Base-by-base conservation (phyloP, 2,888 invertebrate species). In the Bimastos eiseni region DNA sequence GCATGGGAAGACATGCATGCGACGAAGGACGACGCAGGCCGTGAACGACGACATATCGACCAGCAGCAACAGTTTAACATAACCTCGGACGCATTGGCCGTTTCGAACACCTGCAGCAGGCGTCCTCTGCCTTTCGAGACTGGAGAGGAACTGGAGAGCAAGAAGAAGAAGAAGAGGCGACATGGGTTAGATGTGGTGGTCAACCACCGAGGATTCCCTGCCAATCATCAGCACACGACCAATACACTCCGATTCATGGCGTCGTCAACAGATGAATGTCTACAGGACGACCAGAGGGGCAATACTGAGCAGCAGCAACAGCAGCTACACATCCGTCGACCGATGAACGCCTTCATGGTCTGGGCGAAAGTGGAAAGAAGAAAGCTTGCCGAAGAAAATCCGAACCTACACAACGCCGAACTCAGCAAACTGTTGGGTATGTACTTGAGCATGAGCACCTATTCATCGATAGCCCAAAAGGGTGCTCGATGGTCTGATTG, bases 321-420 rank as follows among this genome's bases (percentile, higher is more conserved):
- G 33, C 86, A 86, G 86, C 37, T 24, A 0, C 86, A 86, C 86
- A 86, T 86, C 36, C 86, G 86, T 36, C 36, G 86, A 34, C 86
- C 86, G 21, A 86, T 86, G 86, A 86, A 86, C 36, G 86, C 86
- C 17, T 86, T 86, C 86, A 86, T 86, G 86, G 86, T 86, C 36
- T 86, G 86, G 86, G 86, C 86, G 5, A 86, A 86, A 86, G 36
- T 86, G 36, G 86, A 86, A 86, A 86, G 86, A 86, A 34, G 86
- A 37, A 86, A 86, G 17, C 86, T 86, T 3, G 86, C 86, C 36
- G 86, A 86, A 37, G 86, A 86, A 37, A 21, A 86, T 37, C 86
- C 86, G 86, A 86, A 86, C 36, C 86, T 86, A 36, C 86, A 86
- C 86, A 86, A 86, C 34, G 86, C 86, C 34, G 86, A 86, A 34